phyloP scores from a whole-genome alignment of 2,797 vertebrate species.

The Anisognathus igniventris region DNA sequence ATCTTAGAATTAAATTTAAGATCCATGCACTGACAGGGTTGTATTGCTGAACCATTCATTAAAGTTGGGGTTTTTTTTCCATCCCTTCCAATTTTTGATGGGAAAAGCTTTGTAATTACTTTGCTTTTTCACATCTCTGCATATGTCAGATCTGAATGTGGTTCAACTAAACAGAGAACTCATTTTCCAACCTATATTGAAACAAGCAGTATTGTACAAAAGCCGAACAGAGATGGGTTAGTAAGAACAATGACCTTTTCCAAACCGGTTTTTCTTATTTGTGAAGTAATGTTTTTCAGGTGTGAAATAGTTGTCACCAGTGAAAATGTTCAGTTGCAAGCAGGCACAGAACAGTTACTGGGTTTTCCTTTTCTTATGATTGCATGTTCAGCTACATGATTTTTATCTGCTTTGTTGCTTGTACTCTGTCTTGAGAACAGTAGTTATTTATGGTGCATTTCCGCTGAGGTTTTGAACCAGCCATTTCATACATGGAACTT shows the following conservation, averaged over 20 bases:
- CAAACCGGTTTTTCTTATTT: neutral
- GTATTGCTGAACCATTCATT: neutral
- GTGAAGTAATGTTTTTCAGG: neutral
- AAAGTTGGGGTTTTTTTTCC: neutral
- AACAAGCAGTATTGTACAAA: neutral
- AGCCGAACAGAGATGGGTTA: neutral
- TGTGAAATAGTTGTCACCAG: neutral
- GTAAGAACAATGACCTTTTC: neutral
- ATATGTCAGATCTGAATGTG: neutral
- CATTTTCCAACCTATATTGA: neutral
- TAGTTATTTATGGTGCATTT: neutral
- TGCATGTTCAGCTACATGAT: neutral
- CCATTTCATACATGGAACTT: neutral
- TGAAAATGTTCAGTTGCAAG: neutral
- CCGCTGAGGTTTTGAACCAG: neutral
- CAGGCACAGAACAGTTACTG: neutral
- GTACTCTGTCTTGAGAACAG: neutral
- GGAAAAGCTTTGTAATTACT: neutral
- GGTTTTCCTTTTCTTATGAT: neutral
- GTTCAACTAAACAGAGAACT: neutral
- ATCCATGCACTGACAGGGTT: neutral
- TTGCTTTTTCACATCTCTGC: neutral
- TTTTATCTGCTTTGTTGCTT: neutral
- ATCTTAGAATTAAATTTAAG: neutral
- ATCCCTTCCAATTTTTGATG: neutral